Conservation (phyloP, 2,888 invertebrate species). For the Coleophora deauratella region DNA sequence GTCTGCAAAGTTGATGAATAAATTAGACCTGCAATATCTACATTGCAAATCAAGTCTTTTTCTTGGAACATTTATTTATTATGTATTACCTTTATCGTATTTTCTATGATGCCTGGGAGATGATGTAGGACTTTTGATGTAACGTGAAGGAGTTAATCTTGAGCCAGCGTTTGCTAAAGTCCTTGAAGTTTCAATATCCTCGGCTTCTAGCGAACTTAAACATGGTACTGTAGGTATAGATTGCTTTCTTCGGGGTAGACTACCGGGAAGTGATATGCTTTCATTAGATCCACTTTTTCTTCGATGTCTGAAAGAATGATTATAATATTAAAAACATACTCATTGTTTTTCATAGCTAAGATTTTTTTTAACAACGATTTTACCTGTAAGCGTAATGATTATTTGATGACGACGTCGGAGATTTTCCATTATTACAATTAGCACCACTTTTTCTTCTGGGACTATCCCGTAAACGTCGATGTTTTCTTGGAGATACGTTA, state of each 20-base stretch:
- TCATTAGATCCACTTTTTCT: conserved; percentile 73
- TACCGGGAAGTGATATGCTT: conserved; percentile 77
- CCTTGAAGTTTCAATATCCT: conserved; percentile 63
- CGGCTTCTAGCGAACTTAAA: conserved; percentile 64
- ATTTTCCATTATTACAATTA: conserved; percentile 67
- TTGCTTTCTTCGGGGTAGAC: conserved; percentile 76
- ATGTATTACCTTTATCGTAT: conserved; percentile 45
- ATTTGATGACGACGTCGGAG: conserved; percentile 62
- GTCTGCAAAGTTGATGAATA: conserved; percentile 31
- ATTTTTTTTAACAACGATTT: neutral
- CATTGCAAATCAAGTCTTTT: too few species aligned
- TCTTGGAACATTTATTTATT: too few species aligned
- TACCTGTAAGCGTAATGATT: conserved; percentile 64
- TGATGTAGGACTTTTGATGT: conserved; percentile 58
- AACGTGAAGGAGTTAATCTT: conserved; percentile 61
- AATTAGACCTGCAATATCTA: too few species aligned
- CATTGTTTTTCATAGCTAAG: too few species aligned
- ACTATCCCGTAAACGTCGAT: conserved; percentile 77
- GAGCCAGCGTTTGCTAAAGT: conserved; percentile 65
- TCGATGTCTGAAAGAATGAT: conserved; percentile 41
- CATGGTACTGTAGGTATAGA: conserved; percentile 66
- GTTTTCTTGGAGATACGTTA: conserved; percentile 73
- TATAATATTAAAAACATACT: neutral
- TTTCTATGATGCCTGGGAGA: conserved; percentile 70
- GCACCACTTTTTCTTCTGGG: conserved; percentile 77